Base-by-base conservation (phyloP, 2,888 invertebrate species). In the Pogonocherus hispidulus region DNA sequence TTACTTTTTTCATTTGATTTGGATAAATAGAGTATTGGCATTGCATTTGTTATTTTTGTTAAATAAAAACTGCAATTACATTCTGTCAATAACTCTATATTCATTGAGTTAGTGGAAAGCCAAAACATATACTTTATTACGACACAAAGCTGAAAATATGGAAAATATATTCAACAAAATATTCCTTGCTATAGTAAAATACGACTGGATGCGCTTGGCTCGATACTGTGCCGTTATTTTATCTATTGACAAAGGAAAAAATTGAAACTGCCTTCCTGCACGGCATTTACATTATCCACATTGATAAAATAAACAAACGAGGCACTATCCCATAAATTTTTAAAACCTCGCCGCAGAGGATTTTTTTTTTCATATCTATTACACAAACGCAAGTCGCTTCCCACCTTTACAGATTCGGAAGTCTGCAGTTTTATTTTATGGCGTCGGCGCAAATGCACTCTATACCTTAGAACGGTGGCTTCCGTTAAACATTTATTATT, bases 321-420 rank as follows among this genome's bases (percentile, higher is more conserved):
- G 52, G 32, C 32, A 32, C 32, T 52, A 32, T 52, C 18, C 52
- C 19, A 32, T 32, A 52, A 32, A 52, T 52, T 52, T 52, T 52
- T 52, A 52, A 32, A 32, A 52, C 32, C 52, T 52, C 52, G 32
- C 32, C 52, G 27, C 52, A 18, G 9, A 14, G 35, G 20, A 56
- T 37, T 37, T 56, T 56, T 22, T 44, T 47, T 55, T 41, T 37
- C 41, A n/a, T 37, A 37, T 56, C 37, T 18, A 56, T 54, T 56
- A 56, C 55, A 19, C 37, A 56, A 37, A 41, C 55, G n/a, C 16
- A 41, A 46, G 57, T 57, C 16, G 57, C 44, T 14, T 23, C 57
- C 44, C 57, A 57, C 46, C 57, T 44, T 11, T 44, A 55, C 57
- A 57, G 57, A 57, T 46, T 44, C 44, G 57, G 57, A 57, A 57